These are phyloP conservation scores for Paradoxurus hermaphroditus DNA, from an alignment of 2,113 vertebrate species.

Conservation along the genomic window DNA sequence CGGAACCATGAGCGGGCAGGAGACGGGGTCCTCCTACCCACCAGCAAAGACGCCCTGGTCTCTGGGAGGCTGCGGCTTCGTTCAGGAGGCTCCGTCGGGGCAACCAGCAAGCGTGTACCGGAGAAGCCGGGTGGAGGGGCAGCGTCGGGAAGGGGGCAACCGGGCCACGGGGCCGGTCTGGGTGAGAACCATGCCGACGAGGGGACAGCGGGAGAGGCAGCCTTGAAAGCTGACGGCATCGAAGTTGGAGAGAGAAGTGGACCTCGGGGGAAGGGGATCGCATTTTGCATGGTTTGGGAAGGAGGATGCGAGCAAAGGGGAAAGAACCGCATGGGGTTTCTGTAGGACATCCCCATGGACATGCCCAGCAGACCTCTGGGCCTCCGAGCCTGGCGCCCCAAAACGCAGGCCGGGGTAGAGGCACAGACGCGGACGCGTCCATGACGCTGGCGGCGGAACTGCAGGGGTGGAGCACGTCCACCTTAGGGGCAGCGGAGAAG, in stretches of 20 bases:
- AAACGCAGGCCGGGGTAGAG: neutral
- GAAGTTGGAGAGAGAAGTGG: neutral
- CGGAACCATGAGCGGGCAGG: neutral
- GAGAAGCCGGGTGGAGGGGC: neutral
- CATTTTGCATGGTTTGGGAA: neutral
- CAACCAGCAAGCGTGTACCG: neutral
- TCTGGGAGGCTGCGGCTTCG: neutral
- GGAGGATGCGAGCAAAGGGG: neutral
- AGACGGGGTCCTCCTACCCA: neutral
- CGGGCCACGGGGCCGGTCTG: neutral
- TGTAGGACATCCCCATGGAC: neutral
- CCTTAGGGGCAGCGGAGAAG: neutral
- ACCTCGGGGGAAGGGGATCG: neutral
- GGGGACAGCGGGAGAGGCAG: neutral
- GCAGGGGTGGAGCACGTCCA: neutral
- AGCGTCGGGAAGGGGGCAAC: neutral
- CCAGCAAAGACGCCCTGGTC: neutral
- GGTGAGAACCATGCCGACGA: neutral
- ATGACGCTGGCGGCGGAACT: neutral
- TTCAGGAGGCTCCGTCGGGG: neutral
- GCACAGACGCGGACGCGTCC: neutral
- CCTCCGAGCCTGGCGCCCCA: neutral
- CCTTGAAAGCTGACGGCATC: neutral
- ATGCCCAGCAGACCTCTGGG: neutral
- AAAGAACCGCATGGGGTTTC: neutral